Evolutionary conservation across 2,113 vertebrate species (phyloP).

Genomic region (Thinocorus orbignyianus): DNA sequence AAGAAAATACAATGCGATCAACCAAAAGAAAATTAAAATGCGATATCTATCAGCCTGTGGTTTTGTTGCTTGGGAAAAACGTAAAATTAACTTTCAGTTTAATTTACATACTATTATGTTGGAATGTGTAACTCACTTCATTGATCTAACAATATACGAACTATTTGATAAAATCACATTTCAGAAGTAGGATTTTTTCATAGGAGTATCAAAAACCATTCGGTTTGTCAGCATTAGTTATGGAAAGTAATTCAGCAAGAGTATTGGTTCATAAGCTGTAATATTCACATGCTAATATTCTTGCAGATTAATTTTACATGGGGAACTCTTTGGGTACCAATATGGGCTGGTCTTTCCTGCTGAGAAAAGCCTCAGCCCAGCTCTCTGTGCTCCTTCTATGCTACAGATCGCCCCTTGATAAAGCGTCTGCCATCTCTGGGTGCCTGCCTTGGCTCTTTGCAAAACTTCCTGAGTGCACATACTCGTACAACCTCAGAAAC

Average conservation of each 20-base stretch:
- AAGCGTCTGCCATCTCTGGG: neutral
- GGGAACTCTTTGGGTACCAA: neutral
- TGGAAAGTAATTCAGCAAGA: slow-evolving; percentile 11
- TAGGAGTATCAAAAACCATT: neutral
- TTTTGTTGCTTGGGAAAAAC: slow-evolving; percentile 9
- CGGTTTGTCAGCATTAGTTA: neutral
- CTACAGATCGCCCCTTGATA: neutral
- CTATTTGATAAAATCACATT: slow-evolving; percentile 34
- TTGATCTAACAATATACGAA: neutral
- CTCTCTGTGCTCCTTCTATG: neutral
- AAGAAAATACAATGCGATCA: slow-evolving; percentile 18
- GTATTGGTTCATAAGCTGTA: neutral
- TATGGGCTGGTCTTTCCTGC: neutral
- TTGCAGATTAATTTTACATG: slow-evolving; percentile 3
- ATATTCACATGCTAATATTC: slow-evolving; percentile 9
- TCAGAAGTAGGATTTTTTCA: neutral
- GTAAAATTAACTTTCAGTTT: slow-evolving; percentile 39
- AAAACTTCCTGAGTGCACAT: neutral
- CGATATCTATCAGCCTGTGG: neutral
- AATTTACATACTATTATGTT: slow-evolving; percentile 26
- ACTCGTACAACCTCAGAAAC: neutral
- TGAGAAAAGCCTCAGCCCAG: neutral
- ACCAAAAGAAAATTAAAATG: slow-evolving; percentile 34
- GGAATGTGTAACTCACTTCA: neutral
- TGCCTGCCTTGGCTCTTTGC: neutral